Evolutionary conservation across 2,797 vertebrate species (phyloP), one percentile per base, ranked within the genome.

Genomic region (Siniperca obscura): DNA sequence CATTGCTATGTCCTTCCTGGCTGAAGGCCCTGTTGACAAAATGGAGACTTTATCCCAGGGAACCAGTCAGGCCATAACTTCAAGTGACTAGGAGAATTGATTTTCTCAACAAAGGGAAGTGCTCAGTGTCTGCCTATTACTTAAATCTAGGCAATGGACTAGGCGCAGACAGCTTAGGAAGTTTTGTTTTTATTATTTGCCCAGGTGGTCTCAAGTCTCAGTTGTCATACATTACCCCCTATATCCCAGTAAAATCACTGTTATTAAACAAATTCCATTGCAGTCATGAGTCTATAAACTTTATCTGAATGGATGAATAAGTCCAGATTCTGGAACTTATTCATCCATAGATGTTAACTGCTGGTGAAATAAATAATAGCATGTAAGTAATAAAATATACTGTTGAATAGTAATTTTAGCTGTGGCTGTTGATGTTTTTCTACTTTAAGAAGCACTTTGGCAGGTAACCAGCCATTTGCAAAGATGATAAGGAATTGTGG

Each of bases 21-120:
- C 48, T 59, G 22, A 74, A 65, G 34, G 44, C 30, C 59, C 34
- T 34, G 67, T 81, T 83, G 46, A 71, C 74, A 86, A 87, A 90
- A 87, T 80, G 57, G 50, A 76, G 78, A 71, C 25, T 57, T 27
- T 34, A 12, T 36, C 52, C 16, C 53, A 44, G 17, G 11, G 34
- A 30, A 59, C 19, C n/a, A 44, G n/a, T 25, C 44, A 53, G 44
- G 53, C 77, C 56, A 53, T 40, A 61, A 65, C 75, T 42, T 70
- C 65, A 78, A 62, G 71, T 76, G 74, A 68, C 38, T 3, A 6
- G 21, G 27, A 56, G n/a, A 59, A 25, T 50, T 11, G 10, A 65
- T 52, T 12, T 50, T 9, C n/a, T 65, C 19, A 42, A 38, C 3
- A 6, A 25, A 64, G 17, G 21, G 55, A 56, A 36, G 34, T 69